Percentiles rank a stretch among this genome's conserved stretches.
Evolutionary conservation across 2,113 vertebrate species (phyloP).

Genomic region (Anolis carolinensis): DNA sequence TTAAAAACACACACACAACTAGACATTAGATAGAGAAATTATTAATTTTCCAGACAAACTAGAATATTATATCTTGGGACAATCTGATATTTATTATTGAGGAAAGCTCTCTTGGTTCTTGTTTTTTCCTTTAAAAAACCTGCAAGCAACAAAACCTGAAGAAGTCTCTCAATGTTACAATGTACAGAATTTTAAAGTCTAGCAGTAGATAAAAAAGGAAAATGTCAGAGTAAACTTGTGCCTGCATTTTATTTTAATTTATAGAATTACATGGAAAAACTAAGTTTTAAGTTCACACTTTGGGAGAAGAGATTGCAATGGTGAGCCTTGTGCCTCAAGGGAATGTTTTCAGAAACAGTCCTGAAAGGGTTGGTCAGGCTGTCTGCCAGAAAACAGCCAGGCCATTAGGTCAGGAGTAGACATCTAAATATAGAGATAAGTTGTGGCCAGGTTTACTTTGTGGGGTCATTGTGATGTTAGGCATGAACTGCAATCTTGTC

Average conservation of each 20-base stretch:
- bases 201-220: background rate
- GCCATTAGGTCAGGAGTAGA: background rate
- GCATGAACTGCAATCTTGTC: background rate
- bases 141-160: background rate
- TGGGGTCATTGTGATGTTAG: background rate
- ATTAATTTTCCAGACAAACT: background rate
- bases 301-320: conserved; percentile 20
- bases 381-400: conserved; percentile 7
- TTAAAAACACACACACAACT: too few relatives aligned
- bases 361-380: conserved; percentile 41
- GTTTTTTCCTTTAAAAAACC: background rate
- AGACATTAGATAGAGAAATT: background rate
- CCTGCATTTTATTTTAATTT: conserved; percentile 16
- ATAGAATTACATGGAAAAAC: conserved; percentile 29
- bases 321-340: conserved; percentile 23
- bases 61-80: background rate
- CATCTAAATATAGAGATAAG: conserved; percentile 7
- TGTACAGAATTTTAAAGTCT: background rate
- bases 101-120: background rate
- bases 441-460: background rate
- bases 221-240: background rate
- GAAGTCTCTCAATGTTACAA: background rate
- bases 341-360: conserved; percentile 15
- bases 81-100: background rate
- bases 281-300: conserved; percentile 1